Base-by-base conservation (phyloP, 2,113 vertebrate genomes). In the Turnix velox region DNA sequence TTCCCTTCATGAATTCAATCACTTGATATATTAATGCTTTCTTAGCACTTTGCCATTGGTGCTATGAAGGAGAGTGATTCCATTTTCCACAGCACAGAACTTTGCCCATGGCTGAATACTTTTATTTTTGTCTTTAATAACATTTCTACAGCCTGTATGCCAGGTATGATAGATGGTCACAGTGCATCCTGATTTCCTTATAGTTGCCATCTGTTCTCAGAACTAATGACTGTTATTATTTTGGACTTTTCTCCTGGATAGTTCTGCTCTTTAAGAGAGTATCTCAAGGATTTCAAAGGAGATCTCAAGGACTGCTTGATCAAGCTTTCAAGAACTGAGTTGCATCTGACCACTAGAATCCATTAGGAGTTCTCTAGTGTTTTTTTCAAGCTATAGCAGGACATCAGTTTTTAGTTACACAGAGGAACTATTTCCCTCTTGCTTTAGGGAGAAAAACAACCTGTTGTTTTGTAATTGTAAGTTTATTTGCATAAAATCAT, bases 51-150 rank as follows among this genome's bases (percentile, higher is more conserved):
- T 52, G 80, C 91, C 68, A 43, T 5, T 46, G 81, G 91, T 89
- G 78, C 59, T 63, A 33, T 20, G 59, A 57, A 15, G 45, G 82
- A 88, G 39, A 92, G 33, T 55, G 65, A 93, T 72, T 81, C 91
- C 3, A 5, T 72, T 84, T 92, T 66, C 74, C 77, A 57, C 4
- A 78, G 77, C 73, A 78, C 61, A 89, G 69, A 89, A 49, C 28
- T 75, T 75, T 89, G 94, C 93, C 89, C 15, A 45, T 52, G 87
- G 91, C 91, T 67, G 55, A 87, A 63, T 25, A 20, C 61, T 92
- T 94, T 43, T 74, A 84, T 75, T 92, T 96, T 93, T 91, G 69
- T 63, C 69, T 61, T 88, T 81, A 69, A 45, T 87, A 86, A 61
- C 3, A 86, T 96, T 83, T 95, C 71, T 84, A 20, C 65, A 59